Evolutionary conservation across 2,797 vertebrate species (phyloP), one percentile per base, ranked within the genome.

Genomic region (Leptatherina wallacei): DNA sequence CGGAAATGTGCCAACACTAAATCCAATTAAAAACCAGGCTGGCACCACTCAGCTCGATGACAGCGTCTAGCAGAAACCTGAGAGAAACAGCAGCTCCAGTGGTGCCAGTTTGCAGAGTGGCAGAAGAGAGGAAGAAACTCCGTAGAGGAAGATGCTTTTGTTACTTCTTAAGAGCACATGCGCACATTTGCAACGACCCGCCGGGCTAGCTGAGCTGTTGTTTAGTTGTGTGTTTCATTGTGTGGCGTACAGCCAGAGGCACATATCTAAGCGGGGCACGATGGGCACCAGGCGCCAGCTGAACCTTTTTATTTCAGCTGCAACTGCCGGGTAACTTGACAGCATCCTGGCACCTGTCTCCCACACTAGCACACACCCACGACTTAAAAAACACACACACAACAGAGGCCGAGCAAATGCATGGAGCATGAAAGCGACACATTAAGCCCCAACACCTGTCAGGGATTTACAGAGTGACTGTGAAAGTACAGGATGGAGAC

Each of bases 281-380:
- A 63, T 38, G 65, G 87, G 85, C 85, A 85, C 78, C 92, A 78
- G 91, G 89, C 89, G 84, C 89, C 91, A 93, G 93, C 88, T 90
- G 89, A 93, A 88, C 70, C 84, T 86, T 87, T 91, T 91, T 92
- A 85, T 89, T 86, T 85, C 82, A 78, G 71, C 86, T 69, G 74
- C 83, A 87, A 93, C 90, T 91, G 89, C 85, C 66, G 84, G 78
- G 82, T 80, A 90, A 90, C 86, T 90, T 83, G 81, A 80, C 89
- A 85, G 84, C 85, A 81, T 89, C 85, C 84, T 70, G 81, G 84
- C 95, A 95, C 93, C 93, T 95, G 94, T 93, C 83, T 83, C 71
- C 32, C 80, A 86, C 63, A 69, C 65, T 69, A 42, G 80, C 60
- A 79, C 69, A 77, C 68, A 81, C 88, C 51, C 77, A 35, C 52